Percentiles rank a stretch among this genome's conserved stretches.
These are phyloP conservation scores for Anoura caudifer DNA, from an alignment of 2,113 vertebrate genomes.

Conservation along the genomic window DNA sequence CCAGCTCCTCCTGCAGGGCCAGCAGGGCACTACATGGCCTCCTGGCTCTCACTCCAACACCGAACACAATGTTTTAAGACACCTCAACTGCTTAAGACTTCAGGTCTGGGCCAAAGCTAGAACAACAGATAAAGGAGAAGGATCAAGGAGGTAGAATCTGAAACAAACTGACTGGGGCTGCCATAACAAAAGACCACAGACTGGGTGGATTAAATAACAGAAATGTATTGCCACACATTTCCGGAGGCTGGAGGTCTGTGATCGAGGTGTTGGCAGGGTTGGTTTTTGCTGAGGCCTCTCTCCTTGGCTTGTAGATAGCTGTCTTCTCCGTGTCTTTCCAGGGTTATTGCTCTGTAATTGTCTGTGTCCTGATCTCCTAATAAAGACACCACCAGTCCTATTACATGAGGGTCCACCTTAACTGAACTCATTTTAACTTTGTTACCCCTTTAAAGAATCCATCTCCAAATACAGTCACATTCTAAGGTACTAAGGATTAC, in stretches of 20 bases:
- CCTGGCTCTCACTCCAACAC: background rate
- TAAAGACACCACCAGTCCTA: background rate
- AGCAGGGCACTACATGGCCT: background rate
- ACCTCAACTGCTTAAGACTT: background rate
- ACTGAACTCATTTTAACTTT: background rate
- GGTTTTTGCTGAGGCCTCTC: background rate
- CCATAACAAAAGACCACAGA: background rate
- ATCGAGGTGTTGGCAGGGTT: background rate
- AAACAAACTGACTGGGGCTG: background rate
- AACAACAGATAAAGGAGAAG: background rate
- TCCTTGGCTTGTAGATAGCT: background rate
- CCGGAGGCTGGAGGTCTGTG: background rate
- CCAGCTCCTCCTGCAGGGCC: background rate
- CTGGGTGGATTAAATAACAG: background rate
- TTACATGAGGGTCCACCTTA: background rate
- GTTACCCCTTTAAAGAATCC: background rate
- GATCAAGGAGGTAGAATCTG: background rate
- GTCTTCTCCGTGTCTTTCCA: background rate
- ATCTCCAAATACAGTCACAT: background rate
- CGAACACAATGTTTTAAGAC: background rate
- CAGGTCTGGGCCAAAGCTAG: background rate
- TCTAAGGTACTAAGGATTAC: background rate
- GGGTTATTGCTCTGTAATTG: background rate
- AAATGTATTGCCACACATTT: background rate
- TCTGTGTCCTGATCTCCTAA: background rate